Percentiles rank a stretch among this genome's conserved stretches.
Evolutionary conservation across 1,140 invertebrate species (phyloP).

Genomic region (Leptonema lineaticorne): DNA sequence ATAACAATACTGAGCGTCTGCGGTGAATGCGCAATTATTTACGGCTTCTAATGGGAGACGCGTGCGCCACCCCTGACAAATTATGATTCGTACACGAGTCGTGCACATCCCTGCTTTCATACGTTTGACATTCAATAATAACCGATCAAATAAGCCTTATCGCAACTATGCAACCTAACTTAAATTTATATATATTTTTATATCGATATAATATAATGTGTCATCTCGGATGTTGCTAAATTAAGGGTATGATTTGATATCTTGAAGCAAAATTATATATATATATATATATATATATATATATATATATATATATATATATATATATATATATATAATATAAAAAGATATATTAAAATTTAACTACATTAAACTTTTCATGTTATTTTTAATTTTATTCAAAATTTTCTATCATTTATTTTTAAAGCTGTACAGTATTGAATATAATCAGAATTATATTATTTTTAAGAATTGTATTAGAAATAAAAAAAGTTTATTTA

Average conservation of each 20-base stretch:
- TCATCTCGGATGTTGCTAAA: neutral
- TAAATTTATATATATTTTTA: neutral
- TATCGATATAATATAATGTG: neutral
- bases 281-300: neutral
- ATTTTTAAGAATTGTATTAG: too few species aligned
- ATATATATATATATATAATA: too few species aligned
- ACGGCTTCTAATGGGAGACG: slow-evolving; percentile 39
- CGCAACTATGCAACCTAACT: too few species aligned
- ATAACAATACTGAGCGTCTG: slow-evolving; percentile 37
- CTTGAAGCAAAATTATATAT: neutral
- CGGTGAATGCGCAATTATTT: slow-evolving; percentile 32
- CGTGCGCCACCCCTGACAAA: slow-evolving; percentile 36
- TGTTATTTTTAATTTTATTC: too few species aligned
- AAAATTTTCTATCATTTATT: too few species aligned
- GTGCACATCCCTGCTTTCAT: neutral
- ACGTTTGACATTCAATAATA: neutral
- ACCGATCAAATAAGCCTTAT: neutral
- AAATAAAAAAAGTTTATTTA: too few species aligned
- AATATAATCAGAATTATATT: too few species aligned
- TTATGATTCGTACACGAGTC: slow-evolving; percentile 4
- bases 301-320: neutral
- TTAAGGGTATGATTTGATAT: neutral
- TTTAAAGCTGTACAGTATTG: too few species aligned
- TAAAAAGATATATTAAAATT: too few species aligned
- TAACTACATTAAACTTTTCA: too few species aligned